Percentiles rank a stretch among this genome's conserved stretches.
These are phyloP conservation scores for Sterrhoptilus dennistouni DNA, from an alignment of 2,113 vertebrate species.

Conservation along the genomic window DNA sequence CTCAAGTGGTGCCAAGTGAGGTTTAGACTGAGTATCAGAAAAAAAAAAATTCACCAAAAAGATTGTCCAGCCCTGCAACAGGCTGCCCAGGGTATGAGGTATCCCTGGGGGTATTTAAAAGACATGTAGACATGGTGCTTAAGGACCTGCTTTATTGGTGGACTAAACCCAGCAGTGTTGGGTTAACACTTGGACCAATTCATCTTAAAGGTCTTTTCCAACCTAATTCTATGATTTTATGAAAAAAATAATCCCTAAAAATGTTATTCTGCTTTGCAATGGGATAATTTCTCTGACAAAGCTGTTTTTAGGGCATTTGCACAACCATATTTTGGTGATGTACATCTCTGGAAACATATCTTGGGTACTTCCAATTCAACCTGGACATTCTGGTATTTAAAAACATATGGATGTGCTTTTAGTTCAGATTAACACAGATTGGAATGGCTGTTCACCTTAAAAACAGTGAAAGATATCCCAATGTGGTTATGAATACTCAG, in stretches of 20 bases:
- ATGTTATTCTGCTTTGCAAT: neutral
- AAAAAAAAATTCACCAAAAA: neutral
- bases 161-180: neutral
- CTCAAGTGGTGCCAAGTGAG: neutral
- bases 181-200: neutral
- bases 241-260: neutral
- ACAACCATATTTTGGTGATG: neutral
- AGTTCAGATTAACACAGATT: neutral
- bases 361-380: neutral
- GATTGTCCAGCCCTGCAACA: neutral
- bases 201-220: neutral
- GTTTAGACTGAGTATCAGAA: neutral
- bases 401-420: neutral
- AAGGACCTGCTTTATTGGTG: neutral
- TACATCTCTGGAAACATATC: neutral
- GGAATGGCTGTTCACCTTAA: neutral
- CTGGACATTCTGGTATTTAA: neutral
- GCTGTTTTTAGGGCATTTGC: neutral
- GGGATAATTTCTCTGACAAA: neutral
- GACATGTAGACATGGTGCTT: fast-evolving
- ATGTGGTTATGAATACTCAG: neutral
- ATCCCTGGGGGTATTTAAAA: neutral
- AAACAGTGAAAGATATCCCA: neutral
- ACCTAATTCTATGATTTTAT: neutral
- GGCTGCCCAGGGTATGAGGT: neutral